A percentile compares a stretch with the other conserved stretches of the same genome.
phyloP scores from a whole-genome alignment of 2,888 invertebrate species.

The Ferrisia virgata region DNA sequence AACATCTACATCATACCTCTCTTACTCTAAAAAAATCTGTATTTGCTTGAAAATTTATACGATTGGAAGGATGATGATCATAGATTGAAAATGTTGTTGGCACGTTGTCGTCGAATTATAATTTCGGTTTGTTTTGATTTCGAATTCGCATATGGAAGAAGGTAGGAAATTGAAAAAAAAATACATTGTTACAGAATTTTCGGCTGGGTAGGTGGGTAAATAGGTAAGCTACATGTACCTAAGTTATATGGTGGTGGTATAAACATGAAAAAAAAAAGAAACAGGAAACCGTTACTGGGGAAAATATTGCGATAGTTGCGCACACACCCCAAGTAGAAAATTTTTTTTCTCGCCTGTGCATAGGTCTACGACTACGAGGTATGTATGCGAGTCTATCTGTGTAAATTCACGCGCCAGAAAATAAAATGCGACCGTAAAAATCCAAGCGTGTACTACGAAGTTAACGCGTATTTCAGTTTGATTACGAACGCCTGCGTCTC shows the following conservation, averaged over 20 bases:
- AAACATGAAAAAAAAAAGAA: background rate
- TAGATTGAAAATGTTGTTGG: background rate
- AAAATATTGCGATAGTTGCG: background rate
- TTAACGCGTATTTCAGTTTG: conserved; percentile 23
- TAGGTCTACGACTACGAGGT: background rate
- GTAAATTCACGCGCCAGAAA: conserved; percentile 14
- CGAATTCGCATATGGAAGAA: background rate
- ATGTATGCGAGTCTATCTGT: background rate
- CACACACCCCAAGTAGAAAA: background rate
- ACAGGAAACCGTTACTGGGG: background rate
- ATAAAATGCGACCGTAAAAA: conserved; percentile 7
- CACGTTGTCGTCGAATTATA: background rate
- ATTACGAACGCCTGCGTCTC: conserved; percentile 24
- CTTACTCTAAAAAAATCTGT: background rate
- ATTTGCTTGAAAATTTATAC: background rate
- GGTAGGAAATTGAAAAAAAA: background rate
- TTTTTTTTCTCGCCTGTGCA: background rate
- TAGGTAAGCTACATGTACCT: background rate
- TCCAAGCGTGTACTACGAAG: background rate
- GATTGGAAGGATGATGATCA: background rate
- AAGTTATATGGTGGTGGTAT: background rate
- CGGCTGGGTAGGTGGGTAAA: background rate
- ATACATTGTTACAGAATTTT: background rate
- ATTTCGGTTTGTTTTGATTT: background rate
- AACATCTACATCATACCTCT: too few relatives aligned